Evolutionary conservation across 2,113 vertebrate species (phyloP).

Genomic region (Percopsis transmontana): DNA sequence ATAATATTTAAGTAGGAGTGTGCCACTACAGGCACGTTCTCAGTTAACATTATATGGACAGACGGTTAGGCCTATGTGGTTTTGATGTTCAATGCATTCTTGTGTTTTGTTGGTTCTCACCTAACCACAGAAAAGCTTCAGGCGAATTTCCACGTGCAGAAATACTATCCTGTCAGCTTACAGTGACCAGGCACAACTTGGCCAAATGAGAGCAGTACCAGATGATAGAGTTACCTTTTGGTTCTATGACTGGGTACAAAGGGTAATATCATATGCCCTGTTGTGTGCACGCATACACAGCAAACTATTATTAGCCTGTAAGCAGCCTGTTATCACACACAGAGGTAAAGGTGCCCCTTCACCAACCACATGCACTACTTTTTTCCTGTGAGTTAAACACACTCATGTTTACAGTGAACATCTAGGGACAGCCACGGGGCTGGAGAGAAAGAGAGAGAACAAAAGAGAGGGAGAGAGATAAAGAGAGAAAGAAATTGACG

Average conservation of each 20-base stretch:
- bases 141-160: neutral
- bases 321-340: conserved; percentile 5
- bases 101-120: neutral
- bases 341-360: neutral
- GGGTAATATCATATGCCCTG: neutral
- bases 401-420: too few species aligned
- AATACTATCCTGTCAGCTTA: neutral
- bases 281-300: neutral
- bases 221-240: neutral
- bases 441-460: conserved; percentile 3
- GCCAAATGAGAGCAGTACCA: too few species aligned
- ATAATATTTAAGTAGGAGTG: too few species aligned
- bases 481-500: conserved; percentile 9
- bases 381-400: too few species aligned
- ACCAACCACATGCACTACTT: too few species aligned
- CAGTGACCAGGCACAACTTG: too few species aligned
- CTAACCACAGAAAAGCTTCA: neutral
- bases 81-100: neutral
- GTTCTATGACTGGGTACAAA: neutral
- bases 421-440: neutral
- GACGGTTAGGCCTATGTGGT: neutral
- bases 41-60: too few species aligned
- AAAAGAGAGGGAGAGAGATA: conserved; percentile 1
- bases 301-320: conserved; percentile 13
- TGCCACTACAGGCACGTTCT: too few species aligned